phyloP scores from a whole-genome alignment of 2,888 invertebrate species.

The Notodonta dromedarius region DNA sequence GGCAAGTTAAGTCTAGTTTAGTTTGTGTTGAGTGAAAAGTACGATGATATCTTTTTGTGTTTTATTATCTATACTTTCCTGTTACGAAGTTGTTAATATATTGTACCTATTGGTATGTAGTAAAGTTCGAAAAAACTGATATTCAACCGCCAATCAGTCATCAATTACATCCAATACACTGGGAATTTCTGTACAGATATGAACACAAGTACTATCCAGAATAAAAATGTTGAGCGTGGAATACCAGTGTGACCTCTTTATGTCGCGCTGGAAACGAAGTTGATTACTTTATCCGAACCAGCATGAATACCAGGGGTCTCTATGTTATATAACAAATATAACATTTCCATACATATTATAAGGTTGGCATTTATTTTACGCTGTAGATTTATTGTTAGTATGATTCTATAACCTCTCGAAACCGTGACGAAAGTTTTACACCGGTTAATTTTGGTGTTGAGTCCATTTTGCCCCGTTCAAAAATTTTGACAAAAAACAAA shows the following conservation, averaged over 20 bases:
- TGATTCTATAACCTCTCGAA: no score
- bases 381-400: no score
- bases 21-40: no score
- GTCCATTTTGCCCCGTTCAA: no score
- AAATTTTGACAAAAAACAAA: not conserved
- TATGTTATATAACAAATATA: conserved; percentile 9
- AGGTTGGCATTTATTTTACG: no score
- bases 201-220: not conserved
- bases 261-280: conserved; percentile 13
- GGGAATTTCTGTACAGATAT: not conserved
- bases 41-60: no score
- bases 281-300: conserved; percentile 27
- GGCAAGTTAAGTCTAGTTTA: no score
- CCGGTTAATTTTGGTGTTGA: no score
- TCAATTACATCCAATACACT: not conserved
- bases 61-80: no score
- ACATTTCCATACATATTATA: not conserved
- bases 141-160: not conserved
- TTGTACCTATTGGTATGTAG: no score
- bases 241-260: conserved; percentile 13
- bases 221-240: not conserved
- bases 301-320: conserved; percentile 16
- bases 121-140: not conserved
- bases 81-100: no score
- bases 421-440: no score